Conservation (phyloP, 37 sponge, comb jelly and placozoan genomes). For the Chondrosia reniformis region DNA sequence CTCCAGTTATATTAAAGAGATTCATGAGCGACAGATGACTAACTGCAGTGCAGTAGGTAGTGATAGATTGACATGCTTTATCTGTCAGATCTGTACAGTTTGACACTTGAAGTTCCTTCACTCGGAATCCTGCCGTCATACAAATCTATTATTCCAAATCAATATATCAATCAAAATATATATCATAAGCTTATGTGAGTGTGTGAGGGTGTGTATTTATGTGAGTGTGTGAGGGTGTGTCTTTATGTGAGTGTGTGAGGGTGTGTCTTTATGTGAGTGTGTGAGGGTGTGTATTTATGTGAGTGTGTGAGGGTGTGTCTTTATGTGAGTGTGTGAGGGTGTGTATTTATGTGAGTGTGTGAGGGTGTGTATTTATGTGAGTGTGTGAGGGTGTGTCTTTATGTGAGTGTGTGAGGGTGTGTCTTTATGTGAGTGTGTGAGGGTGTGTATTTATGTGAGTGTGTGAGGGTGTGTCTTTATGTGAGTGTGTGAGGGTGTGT, state of each 20-base stretch:
- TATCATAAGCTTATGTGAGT: not conserved
- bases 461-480: slow-evolving; percentile 10
- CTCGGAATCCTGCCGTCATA: slow-evolving; percentile 19
- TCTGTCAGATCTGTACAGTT: slow-evolving; percentile 63
- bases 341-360: not conserved
- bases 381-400: too few species aligned
- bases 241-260: slow-evolving; percentile 3
- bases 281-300: not conserved
- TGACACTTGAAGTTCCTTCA: slow-evolving; percentile 55
- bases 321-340: slow-evolving; percentile 6
- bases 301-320: slow-evolving; percentile 13
- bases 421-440: not conserved
- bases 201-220: not conserved
- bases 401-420: too few species aligned
- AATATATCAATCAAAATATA: not conserved
- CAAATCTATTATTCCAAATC: slow-evolving; percentile 39
- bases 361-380: too few species aligned
- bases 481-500: slow-evolving; percentile 15
- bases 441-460: not conserved
- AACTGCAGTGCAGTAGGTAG: slow-evolving; percentile 43
- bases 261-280: not conserved
- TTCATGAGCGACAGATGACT: slow-evolving; percentile 53
- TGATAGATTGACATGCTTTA: slow-evolving; percentile 32
- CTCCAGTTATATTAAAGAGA: slow-evolving; percentile 42
- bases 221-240: slow-evolving; percentile 15